Conservation (phyloP, 2,797 vertebrate genomes). For the Chelonia mydas region DNA sequence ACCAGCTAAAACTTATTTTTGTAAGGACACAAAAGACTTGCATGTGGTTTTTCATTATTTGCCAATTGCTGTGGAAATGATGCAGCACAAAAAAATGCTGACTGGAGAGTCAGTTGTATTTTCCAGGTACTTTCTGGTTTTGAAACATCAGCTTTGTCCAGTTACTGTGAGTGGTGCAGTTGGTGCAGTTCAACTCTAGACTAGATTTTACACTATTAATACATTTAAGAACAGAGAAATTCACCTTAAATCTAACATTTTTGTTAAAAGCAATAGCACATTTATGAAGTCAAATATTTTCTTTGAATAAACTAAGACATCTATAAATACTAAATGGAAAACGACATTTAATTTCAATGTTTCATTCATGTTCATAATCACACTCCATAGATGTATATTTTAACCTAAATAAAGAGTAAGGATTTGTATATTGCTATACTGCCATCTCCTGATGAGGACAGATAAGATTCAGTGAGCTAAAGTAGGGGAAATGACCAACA, state of each 20-base stretch:
- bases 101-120: conserved; percentile 46
- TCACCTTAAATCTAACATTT: background rate
- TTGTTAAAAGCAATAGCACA: background rate
- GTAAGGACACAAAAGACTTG: background rate
- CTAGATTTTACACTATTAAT: conserved; percentile 1
- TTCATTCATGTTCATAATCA: background rate
- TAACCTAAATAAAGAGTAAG: background rate
- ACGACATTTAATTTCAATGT: background rate
- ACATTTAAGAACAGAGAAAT: conserved; percentile 10
- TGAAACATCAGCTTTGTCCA: background rate
- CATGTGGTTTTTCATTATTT: conserved; percentile 30
- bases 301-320: background rate
- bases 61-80: conserved; percentile 55
- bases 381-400: background rate
- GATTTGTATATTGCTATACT: background rate
- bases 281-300: background rate
- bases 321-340: background rate
- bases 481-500: background rate
- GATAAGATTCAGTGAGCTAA: background rate
- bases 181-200: conserved; percentile 1
- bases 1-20: conserved; percentile 15
- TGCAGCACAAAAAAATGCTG: conserved; percentile 61
- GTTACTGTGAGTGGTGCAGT: conserved; percentile 15
- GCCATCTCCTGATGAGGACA: background rate
- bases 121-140: conserved; percentile 61